These are phyloP conservation scores for Nicator chloris DNA, from an alignment of 2,113 vertebrate genomes.

Conservation along the genomic window DNA sequence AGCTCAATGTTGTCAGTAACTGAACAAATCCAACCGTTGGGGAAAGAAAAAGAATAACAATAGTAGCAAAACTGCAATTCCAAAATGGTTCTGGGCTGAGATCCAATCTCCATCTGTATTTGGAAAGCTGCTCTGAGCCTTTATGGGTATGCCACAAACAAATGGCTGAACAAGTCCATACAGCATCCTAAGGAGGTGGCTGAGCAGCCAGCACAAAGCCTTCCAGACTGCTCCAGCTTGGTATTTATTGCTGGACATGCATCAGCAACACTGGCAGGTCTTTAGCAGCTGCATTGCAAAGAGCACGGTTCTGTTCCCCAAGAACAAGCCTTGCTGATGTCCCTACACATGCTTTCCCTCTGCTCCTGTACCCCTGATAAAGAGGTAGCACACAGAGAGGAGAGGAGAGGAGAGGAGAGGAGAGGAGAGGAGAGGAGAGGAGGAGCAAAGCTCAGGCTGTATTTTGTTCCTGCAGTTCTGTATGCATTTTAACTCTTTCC, in stretches of 20 bases:
- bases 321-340: background rate
- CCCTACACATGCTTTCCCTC: background rate
- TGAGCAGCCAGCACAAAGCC: background rate
- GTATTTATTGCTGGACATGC: background rate
- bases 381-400: background rate
- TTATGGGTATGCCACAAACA: background rate
- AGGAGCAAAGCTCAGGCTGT: background rate
- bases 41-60: background rate
- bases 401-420: too few relatives aligned
- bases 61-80: background rate
- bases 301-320: background rate
- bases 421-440: background rate
- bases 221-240: background rate
- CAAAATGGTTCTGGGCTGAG: conserved; percentile 32
- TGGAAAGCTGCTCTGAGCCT: background rate
- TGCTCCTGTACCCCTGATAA: background rate
- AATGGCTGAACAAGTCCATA: background rate
- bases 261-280: background rate
- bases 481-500: background rate
- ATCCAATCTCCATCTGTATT: conserved; percentile 33
- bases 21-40: background rate
- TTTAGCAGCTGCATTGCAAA: background rate
- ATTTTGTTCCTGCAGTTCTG: background rate
- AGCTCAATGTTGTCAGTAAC: background rate
- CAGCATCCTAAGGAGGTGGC: background rate